Evolutionary conservation across 2,797 vertebrate species (phyloP).

Genomic region (Scarus forsteni): DNA sequence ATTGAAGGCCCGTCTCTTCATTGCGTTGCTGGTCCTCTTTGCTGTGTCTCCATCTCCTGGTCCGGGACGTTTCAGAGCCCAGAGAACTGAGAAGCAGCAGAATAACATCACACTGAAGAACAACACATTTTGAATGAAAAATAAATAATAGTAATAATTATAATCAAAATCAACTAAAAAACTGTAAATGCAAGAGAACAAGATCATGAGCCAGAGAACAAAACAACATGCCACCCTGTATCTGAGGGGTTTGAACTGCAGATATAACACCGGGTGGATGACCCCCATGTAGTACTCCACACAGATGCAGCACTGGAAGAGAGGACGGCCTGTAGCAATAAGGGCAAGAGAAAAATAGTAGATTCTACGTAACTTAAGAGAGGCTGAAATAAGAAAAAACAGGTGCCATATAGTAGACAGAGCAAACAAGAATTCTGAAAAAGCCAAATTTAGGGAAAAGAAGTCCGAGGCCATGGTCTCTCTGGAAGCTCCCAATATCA

Average conservation of each 20-base stretch:
- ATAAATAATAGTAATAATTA: constrained; percentile 14
- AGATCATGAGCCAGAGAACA: constrained; percentile 13
- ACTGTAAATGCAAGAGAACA: constrained; percentile 28
- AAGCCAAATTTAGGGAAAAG: constrained; percentile 40
- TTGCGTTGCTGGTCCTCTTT: constrained; percentile 11
- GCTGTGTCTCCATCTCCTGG: constrained; percentile 17
- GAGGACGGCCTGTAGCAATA: constrained; percentile 17
- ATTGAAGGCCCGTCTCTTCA: constrained; percentile 46
- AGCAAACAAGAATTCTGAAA: constrained; percentile 7
- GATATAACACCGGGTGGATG: constrained; percentile 38
- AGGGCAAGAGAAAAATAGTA: constrained; percentile 9
- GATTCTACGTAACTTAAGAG: accelerated
- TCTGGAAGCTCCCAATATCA: constrained; percentile 23
- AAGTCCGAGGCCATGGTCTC: constrained; percentile 31
- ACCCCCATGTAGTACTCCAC: constrained; percentile 38
- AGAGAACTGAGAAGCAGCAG: constrained; percentile 38
- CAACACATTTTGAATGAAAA: constrained; percentile 1
- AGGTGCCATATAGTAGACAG: neutral
- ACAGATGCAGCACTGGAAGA: constrained; percentile 48
- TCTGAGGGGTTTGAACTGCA: constrained; percentile 39
- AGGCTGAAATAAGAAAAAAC: accelerated
- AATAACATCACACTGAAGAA: constrained; percentile 21
- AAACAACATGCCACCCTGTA: constrained; percentile 34
- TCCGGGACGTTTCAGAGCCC: constrained; percentile 20
- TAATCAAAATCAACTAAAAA: neutral